These are phyloP conservation scores for Caenorhabditis sp. DNA, from an alignment of 2,888 invertebrate species.

Conservation along the genomic window DNA sequence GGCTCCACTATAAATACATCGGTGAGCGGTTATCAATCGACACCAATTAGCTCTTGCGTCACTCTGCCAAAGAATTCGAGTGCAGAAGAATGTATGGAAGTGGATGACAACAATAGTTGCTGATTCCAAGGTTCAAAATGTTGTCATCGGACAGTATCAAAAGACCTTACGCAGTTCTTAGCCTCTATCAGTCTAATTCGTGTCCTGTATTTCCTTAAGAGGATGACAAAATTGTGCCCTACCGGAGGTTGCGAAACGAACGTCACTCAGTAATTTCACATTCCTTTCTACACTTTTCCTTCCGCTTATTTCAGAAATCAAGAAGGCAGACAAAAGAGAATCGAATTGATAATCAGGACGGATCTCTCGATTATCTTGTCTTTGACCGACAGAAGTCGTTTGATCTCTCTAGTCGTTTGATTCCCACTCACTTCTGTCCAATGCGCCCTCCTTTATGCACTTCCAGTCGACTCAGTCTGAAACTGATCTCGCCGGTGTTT, in stretches of 20 bases:
- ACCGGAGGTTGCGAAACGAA: constrained; percentile 43
- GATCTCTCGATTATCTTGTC: constrained; percentile 3
- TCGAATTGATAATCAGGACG: background rate
- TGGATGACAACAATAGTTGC: no score
- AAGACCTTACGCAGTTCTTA: no score
- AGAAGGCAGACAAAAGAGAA: constrained; percentile 1
- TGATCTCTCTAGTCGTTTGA: constrained; percentile 46
- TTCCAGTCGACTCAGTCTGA: constrained; percentile 26
- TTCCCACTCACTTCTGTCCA: constrained; percentile 6
- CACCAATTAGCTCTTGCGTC: constrained; percentile 29
- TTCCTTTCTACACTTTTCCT: no score
- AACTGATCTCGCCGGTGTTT: constrained; percentile 29
- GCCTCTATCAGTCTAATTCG: no score
- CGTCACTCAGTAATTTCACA: constrained; percentile 21
- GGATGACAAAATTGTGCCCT: constrained; percentile 25
- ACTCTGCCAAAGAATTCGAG: constrained; percentile 1
- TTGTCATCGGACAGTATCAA: no score
- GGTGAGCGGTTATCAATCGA: constrained; percentile 8
- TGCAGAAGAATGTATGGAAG: constrained; percentile 19
- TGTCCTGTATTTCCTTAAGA: constrained; percentile 19
- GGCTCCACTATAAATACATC: constrained; percentile 29
- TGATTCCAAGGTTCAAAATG: no score
- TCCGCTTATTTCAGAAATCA: constrained; percentile 32
- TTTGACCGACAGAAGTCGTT: constrained; percentile 22
- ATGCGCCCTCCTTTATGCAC: constrained; percentile 19